phyloP scores from a whole-genome alignment of 1,140 invertebrate genomes.

The Thalassaphorura encarpata region DNA sequence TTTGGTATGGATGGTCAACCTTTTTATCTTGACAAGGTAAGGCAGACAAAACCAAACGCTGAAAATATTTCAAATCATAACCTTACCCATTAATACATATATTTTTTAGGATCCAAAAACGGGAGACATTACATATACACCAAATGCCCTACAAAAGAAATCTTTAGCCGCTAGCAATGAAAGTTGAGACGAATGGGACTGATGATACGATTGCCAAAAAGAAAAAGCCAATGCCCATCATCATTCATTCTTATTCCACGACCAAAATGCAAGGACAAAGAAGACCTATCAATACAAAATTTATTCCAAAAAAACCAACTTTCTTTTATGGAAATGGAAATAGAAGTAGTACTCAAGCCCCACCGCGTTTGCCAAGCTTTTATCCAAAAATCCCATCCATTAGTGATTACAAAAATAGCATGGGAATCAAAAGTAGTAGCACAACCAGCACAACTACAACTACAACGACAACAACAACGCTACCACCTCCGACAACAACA shows the following conservation, averaged over 20 bases:
- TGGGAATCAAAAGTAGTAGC: conserved; percentile 11
- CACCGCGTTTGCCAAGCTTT: conserved; percentile 24
- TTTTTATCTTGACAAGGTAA: conserved; percentile 30
- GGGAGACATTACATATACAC: conserved; percentile 23
- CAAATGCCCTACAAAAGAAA: conserved; percentile 8
- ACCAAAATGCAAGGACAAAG: conserved; percentile 27
- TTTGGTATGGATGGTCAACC: conserved; percentile 30
- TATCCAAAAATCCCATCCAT: conserved; percentile 19
- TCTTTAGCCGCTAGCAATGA: conserved; percentile 11
- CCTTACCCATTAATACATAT: background rate
- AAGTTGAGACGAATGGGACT: conserved; percentile 12
- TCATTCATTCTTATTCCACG: conserved; percentile 27
- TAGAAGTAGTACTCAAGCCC: conserved; percentile 23
- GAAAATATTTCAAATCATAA: background rate
- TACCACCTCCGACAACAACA: background rate
- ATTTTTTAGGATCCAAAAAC: conserved; percentile 26
- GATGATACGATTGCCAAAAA: conserved; percentile 15
- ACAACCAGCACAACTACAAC: conserved; percentile 9
- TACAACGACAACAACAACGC: conserved; percentile 2
- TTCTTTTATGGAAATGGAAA: conserved; percentile 24
- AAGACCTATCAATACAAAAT: conserved; percentile 17
- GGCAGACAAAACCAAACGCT: background rate
- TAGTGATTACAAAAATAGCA: conserved; percentile 9
- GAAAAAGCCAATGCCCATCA: conserved; percentile 30
- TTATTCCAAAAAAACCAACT: conserved; percentile 23